Percentiles rank a stretch among this genome's conserved stretches.
phyloP scores from a whole-genome alignment of 2,888 invertebrate genomes.

The Drosophila neonasuta region DNA sequence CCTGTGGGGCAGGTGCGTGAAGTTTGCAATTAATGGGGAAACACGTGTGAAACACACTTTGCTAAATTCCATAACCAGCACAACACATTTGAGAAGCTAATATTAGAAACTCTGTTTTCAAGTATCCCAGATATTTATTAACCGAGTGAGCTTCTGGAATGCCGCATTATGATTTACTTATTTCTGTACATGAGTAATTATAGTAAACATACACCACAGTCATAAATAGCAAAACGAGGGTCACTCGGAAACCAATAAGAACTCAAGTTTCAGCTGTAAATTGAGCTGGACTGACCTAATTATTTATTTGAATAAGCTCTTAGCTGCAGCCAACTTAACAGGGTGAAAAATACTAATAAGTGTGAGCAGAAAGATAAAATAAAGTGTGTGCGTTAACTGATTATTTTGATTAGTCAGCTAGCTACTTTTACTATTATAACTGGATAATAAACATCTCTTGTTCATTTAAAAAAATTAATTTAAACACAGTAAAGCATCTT shows the following conservation, averaged over 20 bases:
- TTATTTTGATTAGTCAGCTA: too few species aligned
- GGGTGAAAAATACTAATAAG: not conserved
- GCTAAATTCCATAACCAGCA: slow-evolving; percentile 3
- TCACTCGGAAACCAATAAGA: slow-evolving; percentile 4
- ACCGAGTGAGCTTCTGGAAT: slow-evolving; percentile 3
- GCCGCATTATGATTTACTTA: slow-evolving; percentile 31
- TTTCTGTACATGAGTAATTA: slow-evolving; percentile 18
- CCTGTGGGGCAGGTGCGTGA: slow-evolving; percentile 32
- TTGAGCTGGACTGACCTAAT: slow-evolving; percentile 1
- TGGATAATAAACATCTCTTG: too few species aligned
- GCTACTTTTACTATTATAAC: too few species aligned
- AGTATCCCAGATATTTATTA: slow-evolving; percentile 16
- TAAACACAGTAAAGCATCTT: too few species aligned
- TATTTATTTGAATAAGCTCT: not conserved
- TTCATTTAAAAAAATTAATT: too few species aligned
- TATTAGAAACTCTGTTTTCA: slow-evolving; percentile 5
- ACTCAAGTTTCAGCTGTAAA: slow-evolving; percentile 3
- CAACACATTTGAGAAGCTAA: not conserved
- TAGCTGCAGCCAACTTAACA: not conserved
- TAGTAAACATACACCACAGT: not conserved
- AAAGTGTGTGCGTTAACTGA: too few species aligned
- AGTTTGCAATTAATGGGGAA: slow-evolving; percentile 26
- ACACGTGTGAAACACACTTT: slow-evolving; percentile 32
- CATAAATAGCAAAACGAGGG: slow-evolving; percentile 4
- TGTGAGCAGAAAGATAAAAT: too few species aligned